Base-by-base conservation (phyloP, 2,113 vertebrate species). In the Misgurnus anguillicaudatus region DNA sequence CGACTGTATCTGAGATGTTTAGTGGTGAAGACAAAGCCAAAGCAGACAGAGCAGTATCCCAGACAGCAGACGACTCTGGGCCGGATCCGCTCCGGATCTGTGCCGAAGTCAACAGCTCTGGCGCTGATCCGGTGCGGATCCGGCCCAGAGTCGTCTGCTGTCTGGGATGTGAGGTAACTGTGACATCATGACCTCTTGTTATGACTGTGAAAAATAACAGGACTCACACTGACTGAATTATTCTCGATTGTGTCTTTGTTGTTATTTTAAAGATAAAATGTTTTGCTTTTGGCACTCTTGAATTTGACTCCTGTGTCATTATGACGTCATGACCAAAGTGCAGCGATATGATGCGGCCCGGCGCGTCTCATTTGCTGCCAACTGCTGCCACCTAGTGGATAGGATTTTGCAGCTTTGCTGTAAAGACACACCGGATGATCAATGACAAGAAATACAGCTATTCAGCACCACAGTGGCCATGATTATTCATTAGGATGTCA, bases 361-460 rank as follows among this genome's bases (percentile, higher is more conserved):
- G 19, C 9, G 5, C 0, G 16, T 31, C 21, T 70, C 60, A 74
- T 73, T 80, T 48, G 41, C 31, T 75, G 75, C 19, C 48, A 66
- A 24, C 31, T 66, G 76, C 78, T 81, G 76, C 78, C 75, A 78
- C 41, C 84, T 79, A 42, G 78, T 53, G 6, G 2, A 36, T 2
- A 19, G 24, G 24, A 19, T 58, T 0, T 14, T 19, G 9, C 13
- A 16, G n/a, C 47, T 3, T 31, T 11, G n/a, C 2, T 39, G 5
- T 36, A 9, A 19, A 41, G 19, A 24, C 47, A 47, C 53, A 13
- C 17, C 2, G 24, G 10, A 51, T 42, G 31, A 41, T 77, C 36
- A 77, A 39, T 14, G 53, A 80, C 58, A 36, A 21, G 8, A 60
- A 67, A 53, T 57, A 16, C 48, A 60, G 9, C 31, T 58, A 62